Evolutionary conservation across 2,888 invertebrate species (phyloP), one percentile per base, ranked within the genome.

Genomic region (Emmelina monodactyla): DNA sequence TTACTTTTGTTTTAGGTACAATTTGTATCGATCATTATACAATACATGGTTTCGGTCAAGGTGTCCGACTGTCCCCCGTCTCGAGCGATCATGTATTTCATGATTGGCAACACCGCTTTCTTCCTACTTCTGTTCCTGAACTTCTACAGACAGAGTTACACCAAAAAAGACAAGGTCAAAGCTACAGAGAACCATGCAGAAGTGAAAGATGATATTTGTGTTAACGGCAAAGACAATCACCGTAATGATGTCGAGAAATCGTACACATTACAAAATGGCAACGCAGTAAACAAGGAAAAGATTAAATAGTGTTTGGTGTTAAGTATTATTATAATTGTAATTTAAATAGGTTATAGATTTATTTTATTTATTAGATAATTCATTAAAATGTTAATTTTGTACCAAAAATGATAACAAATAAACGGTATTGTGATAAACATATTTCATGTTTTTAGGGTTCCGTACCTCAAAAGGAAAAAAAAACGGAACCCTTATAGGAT

Each of bases 91-190:
- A 73, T 83, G 0, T 59, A 71, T n/a, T 82, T 87, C 46, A 75
- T 87, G 14, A 62, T 72, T 0, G 54, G 76, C 31, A 87, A 87
- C 52, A 79, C 85, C 0, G 47, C 51, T 0, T 70, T 86, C 16
- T 85, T 88, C 47, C 58, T 87, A 1, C 71, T 85, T 33, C 73
- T 88, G 13, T 88, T 88, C 52, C 62, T 82, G 2, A 83, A 85
- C 43, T 88, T 88, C 56, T 88, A 88, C 43, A 51, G 60, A n/a
- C 62, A 75, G 36, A 72, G 52, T 34, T 78, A 78, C 38, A 54
- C 51, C 6, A 56, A 58, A 15, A 55, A 50, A 39, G 42, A 19
- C 9, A 25, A 4, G 6, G 38, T n/a, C 3, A 25, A 25, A 10
- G n/a, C 25, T n/a, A 10, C n/a, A 25, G n/a, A 9, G 3, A 25